Evolutionary conservation across 2,888 invertebrate species (phyloP), one percentile per base, ranked within the genome.

Genomic region (Drosophila falleni): DNA sequence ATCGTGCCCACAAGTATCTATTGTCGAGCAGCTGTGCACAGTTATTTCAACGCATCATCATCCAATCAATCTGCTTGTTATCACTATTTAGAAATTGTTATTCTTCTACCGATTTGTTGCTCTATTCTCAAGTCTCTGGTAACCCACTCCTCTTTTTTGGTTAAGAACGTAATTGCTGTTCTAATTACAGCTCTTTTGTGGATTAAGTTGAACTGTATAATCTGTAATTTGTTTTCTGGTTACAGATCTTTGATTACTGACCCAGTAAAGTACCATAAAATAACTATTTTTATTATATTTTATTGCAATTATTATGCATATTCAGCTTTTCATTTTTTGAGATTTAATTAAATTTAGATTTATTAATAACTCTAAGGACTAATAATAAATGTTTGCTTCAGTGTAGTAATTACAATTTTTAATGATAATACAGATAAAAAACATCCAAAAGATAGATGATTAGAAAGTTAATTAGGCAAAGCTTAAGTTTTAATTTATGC

Each of bases 41-140:
- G 33, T 65, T 23, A 31, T 13, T 31, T 49, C 15, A 31, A 31
- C 29, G 29, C 62, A 59, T 69, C 53, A 51, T 49, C 55, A 61
- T 76, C 67, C 82, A 85, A 87, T 82, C 77, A 68, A 63, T 42
- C 44, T 19, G 54, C 51, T 76, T 62, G 49, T 62, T 73, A 67
- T 64, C 54, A 67, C 47, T 53, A 56, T 50, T 41, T 31, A 58
- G 19, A 59, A 42, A 37, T 47, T 59, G 31, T 65, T 73, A 49
- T 55, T 61, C 39, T 41, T 33, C 10, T 41, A 13, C 19, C 5
- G 8, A 58, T 39, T 16, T 50, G 49, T 50, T 19, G 16, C 47
- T 9, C 50, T 41, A 16, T 50, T 41, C 55, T 55, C 31, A 44
- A 26, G 26, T 53, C 26, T 3, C 47, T 35, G 6, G 4, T 16